phyloP scores from a whole-genome alignment of 37 sponge, comb jelly and placozoan genomes.

The Oopsacas minuta region DNA sequence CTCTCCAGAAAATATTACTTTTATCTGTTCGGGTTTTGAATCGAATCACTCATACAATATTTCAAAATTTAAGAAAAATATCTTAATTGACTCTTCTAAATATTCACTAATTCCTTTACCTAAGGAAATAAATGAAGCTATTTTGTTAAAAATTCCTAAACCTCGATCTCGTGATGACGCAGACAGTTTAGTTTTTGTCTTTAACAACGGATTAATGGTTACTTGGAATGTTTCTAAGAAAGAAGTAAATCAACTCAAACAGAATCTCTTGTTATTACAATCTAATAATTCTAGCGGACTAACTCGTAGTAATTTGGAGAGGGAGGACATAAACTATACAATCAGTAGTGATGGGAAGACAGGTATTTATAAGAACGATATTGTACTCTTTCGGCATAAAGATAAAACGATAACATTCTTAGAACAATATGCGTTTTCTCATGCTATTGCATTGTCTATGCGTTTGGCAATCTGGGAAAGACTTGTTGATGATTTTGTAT shows the following conservation, averaged over 20 bases:
- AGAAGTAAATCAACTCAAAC: not conserved
- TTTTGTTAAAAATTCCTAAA: not conserved
- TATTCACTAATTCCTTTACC: not conserved
- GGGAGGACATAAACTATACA: not conserved
- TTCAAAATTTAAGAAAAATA: not conserved
- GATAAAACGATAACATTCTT: not conserved
- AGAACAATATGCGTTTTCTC: not conserved
- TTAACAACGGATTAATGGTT: not conserved
- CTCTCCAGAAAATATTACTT: not conserved
- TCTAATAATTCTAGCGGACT: not conserved
- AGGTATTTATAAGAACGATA: not conserved
- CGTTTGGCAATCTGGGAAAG: not conserved
- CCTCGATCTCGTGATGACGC: not conserved
- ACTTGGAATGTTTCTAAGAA: slow-evolving; percentile 18
- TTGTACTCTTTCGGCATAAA: not conserved
- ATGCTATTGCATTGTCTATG: not conserved
- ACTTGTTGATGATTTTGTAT: not conserved
- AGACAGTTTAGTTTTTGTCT: not conserved
- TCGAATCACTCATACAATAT: not conserved
- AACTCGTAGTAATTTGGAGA: not conserved
- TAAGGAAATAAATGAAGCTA: not conserved
- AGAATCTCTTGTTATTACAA: not conserved
- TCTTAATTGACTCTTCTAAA: not conserved
- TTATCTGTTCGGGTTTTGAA: not conserved
- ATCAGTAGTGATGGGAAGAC: not conserved